A percentile compares a stretch with the other conserved stretches of the same genome.
Evolutionary conservation across 37 sponge, comb jelly and placozoan genomes (phyloP).

Genomic region (Petrosia ficiformis): DNA sequence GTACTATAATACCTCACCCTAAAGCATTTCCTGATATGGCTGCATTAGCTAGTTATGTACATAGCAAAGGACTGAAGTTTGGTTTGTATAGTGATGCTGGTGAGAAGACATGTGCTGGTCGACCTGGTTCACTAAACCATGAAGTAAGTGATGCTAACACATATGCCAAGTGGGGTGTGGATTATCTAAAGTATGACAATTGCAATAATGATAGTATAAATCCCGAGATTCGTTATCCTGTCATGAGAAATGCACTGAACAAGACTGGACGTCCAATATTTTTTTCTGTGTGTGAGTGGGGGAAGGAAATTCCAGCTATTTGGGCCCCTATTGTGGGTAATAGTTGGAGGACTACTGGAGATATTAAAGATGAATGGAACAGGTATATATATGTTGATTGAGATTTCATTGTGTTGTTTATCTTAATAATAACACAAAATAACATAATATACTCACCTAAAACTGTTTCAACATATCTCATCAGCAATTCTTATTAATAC

Average conservation of each 20-base stretch:
- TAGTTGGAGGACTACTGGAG: constrained; percentile 87
- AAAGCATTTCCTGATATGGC: constrained; percentile 73
- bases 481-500: too few relatives aligned
- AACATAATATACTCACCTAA: too few relatives aligned
- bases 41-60: constrained; percentile 53
- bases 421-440: too few relatives aligned
- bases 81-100: constrained; percentile 91
- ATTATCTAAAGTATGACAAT: constrained; percentile 87
- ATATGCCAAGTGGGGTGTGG: constrained; percentile 75
- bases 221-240: constrained; percentile 64
- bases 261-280: constrained; percentile 71
- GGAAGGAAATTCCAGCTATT: constrained; percentile 53
- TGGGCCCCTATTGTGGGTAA: constrained; percentile 70
- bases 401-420: too few relatives aligned
- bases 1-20: constrained; percentile 54
- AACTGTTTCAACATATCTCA: too few relatives aligned
- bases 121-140: constrained; percentile 75
- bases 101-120: constrained; percentile 62
- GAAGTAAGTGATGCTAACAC: constrained; percentile 66
- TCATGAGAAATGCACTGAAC: constrained; percentile 82
- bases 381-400: too few relatives aligned
- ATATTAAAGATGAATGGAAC: constrained; percentile 68
- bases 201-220: constrained; percentile 55
- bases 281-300: constrained; percentile 86
- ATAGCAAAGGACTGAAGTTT: constrained; percentile 70